Percentiles rank a stretch among this genome's conserved stretches.
These are phyloP conservation scores for Abrostola triplasia DNA, from an alignment of 2,888 invertebrate genomes.

Conservation along the genomic window DNA sequence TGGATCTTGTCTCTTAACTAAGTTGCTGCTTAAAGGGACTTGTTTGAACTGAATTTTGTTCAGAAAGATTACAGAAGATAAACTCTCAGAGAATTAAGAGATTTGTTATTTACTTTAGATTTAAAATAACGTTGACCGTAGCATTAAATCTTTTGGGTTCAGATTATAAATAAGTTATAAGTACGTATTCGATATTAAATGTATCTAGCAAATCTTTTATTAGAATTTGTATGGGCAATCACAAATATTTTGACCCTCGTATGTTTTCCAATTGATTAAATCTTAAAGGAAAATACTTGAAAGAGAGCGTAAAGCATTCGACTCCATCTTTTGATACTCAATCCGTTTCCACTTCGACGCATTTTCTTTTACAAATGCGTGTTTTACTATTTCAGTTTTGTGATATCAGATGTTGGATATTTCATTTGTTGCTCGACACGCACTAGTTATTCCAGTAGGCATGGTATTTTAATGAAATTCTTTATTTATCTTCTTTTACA, in stretches of 20 bases:
- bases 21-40: constrained; percentile 69
- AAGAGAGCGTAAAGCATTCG: constrained; percentile 59
- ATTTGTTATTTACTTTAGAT: constrained; percentile 62
- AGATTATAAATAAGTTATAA: constrained; percentile 16
- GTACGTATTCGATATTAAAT: not conserved
- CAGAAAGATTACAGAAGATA: constrained; percentile 68
- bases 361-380: constrained; percentile 50
- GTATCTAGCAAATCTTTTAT: constrained; percentile 19
- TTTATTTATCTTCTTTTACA: not conserved
- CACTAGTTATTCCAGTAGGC: constrained; percentile 3
- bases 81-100: constrained; percentile 64
- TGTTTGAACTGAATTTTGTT: constrained; percentile 68
- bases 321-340: constrained; percentile 57
- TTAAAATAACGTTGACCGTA: constrained; percentile 47
- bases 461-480: not conserved
- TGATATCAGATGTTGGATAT: constrained; percentile 25
- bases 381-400: constrained; percentile 39
- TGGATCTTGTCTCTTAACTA: constrained; percentile 64
- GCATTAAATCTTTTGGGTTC: constrained; percentile 21
- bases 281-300: constrained; percentile 60
- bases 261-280: constrained; percentile 63
- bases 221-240: constrained; percentile 35
- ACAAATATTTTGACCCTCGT: constrained; percentile 53
- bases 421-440: constrained; percentile 43
- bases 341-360: constrained; percentile 54